Evolutionary conservation across 2,888 invertebrate species (phyloP), one percentile per base, ranked within the genome.

Genomic region (Mylabris sibirica): DNA sequence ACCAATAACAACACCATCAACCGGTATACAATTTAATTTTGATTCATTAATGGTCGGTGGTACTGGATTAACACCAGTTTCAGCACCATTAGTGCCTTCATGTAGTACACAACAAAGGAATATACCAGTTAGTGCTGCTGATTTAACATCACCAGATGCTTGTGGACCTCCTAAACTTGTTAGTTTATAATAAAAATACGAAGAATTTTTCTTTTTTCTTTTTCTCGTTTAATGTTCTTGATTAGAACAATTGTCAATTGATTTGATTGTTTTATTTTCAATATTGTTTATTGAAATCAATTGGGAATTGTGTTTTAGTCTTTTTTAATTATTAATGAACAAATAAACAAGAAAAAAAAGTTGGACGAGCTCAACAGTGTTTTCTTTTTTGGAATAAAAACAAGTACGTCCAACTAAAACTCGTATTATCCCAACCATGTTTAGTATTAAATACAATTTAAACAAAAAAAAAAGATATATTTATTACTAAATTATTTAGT

Each of bases 41-140:
- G 97, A 97, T 80, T 94, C 94, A 76, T 88, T 97, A 70, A 95
- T 97, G 93, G 96, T 95, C 78, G 96, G 96, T 63, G 96, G 96
- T 79, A 96, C 97, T 2, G 96, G 97, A 0, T 87, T 97, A 62
- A 97, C 97, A 8, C 97, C 97, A 0, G 93, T 95, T 41, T 91
- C 89, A 62, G 90, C 89, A 66, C 93, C 93, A 1, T 81, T 92
- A 65, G 87, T 90, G 77, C 91, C 91, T 24, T 87, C 88, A 30
- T 94, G 94, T 86, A 92, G 92, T 71, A 91, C 91, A 74, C 93
- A 94, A 84, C 92, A 92, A 82, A 89, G 93, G 81, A 89, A 89
- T 83, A 90, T 92, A 62, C 88, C 90, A 78, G 87, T 83, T 79
- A 73, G 85, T 72, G 77, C 76, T 70, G 77, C 79, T 53, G 87